Evolutionary conservation across 2,113 vertebrate genomes (phyloP), one percentile per base, ranked within the genome.

Genomic region (Myanophis thanlyinensis): DNA sequence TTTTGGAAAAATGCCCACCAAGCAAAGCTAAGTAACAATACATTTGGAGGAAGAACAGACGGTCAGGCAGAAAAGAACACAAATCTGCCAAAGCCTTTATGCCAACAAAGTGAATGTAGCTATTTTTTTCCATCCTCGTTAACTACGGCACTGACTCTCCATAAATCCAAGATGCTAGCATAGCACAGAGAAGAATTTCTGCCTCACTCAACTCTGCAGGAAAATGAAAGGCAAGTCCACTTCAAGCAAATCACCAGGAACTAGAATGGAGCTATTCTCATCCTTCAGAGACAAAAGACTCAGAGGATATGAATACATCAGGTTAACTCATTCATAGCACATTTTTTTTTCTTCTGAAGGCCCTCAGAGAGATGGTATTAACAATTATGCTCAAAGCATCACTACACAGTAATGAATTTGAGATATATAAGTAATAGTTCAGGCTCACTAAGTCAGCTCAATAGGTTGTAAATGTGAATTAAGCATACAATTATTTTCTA

Each of bases 371-470:
- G 89, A 84, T 23, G 5, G 59, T 88, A 73, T 85, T 62, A 95
- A 35, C 90, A 62, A 59, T 89, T 91, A 84, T 84, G 93, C 94
- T 91, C 3, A 73, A 88, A 94, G 89, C 93, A 93, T 89, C 87
- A 94, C 95, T 88, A 88, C 11, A 11, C 85, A 88, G 88, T 85
- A 90, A 87, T 87, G 91, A 53, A 62, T n/a, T 62, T 93, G 92
- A 94, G 89, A 97, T 94, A 95, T 84, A 87, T 5, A 94, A 27
- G 15, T 94, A 22, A 94, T 95, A 95, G 89, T 30, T 92, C 84
- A 92, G 93, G 86, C 91, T 96, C 95, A 95, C 96, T 96, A 97
- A 94, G 88, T 95, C 95, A 92, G 93, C 53, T 94, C 89, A 96
- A 94, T 51, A 90, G 93, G 91, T 93, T 90, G 95, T 92, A 80